A percentile compares a stretch with the other conserved stretches of the same genome.
phyloP scores from a whole-genome alignment of 92 coral and sea anemone species.

The Micromussa lordhowensis region DNA sequence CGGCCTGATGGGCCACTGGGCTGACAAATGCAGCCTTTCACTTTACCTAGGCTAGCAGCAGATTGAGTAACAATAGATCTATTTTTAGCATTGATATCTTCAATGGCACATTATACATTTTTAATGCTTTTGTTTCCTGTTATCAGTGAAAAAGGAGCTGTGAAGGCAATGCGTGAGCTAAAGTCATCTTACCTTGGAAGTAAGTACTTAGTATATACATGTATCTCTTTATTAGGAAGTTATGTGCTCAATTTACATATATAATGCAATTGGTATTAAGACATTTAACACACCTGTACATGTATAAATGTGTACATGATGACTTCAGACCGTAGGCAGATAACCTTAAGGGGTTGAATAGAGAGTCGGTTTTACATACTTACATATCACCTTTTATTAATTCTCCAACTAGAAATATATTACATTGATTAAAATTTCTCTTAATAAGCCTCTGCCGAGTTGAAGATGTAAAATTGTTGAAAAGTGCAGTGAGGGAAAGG shows the following conservation, averaged over 20 bases:
- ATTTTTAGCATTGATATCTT: background rate
- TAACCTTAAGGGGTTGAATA: background rate
- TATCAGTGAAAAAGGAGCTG: background rate
- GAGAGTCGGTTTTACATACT: background rate
- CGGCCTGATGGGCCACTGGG: too few relatives aligned
- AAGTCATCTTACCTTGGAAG: slow-evolving; percentile 26
- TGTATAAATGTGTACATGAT: too few relatives aligned
- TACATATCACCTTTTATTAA: too few relatives aligned
- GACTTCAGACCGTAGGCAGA: background rate
- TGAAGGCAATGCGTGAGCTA: background rate
- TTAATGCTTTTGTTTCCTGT: background rate
- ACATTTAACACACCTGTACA: too few relatives aligned
- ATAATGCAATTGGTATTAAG: too few relatives aligned
- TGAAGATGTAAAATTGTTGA: too few relatives aligned
- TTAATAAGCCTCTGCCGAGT: background rate
- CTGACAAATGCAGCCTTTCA: too few relatives aligned
- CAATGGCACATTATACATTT: too few relatives aligned
- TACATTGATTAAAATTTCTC: too few relatives aligned
- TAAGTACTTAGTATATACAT: background rate
- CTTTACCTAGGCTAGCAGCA: background rate
- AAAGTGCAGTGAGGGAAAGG: too few relatives aligned
- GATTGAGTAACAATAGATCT: background rate
- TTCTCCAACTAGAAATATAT: background rate
- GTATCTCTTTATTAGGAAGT: background rate
- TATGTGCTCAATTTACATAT: too few relatives aligned